These are phyloP conservation scores for Metridium senile DNA, from an alignment of 92 coral and sea anemone species.

Conservation along the genomic window DNA sequence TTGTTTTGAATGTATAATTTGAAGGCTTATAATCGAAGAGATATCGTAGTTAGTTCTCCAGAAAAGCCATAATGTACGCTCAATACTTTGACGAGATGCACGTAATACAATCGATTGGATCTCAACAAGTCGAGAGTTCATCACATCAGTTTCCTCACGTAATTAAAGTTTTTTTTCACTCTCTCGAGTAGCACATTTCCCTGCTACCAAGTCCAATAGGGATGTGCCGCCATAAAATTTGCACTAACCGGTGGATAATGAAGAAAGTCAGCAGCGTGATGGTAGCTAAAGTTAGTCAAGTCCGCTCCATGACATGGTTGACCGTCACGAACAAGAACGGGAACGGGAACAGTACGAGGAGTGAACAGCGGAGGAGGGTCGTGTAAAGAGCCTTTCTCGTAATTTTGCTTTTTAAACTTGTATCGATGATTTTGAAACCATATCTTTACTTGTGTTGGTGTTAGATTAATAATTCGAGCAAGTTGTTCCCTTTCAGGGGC, in stretches of 20 bases:
- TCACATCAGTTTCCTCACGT: slow-evolving; percentile 50
- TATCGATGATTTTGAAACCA: slow-evolving; percentile 99
- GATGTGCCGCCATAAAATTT: slow-evolving; percentile 70
- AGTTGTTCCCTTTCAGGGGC: slow-evolving; percentile 99
- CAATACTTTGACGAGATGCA: slow-evolving; percentile 37
- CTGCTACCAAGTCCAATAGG: slow-evolving; percentile 82
- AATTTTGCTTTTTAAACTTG: slow-evolving; percentile 97
- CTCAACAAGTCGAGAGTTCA: slow-evolving; percentile 50
- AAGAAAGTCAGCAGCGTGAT: slow-evolving; percentile 79
- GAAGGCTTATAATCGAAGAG: slow-evolving; percentile 16
- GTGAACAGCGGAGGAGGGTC: slow-evolving; percentile 86
- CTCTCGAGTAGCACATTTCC: slow-evolving; percentile 30
- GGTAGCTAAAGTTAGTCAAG: slow-evolving; percentile 77
- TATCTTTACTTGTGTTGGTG: slow-evolving; percentile 98
- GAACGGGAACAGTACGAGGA: slow-evolving; percentile 91
- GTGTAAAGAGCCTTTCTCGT: slow-evolving; percentile 74
- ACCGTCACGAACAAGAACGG: slow-evolving; percentile 89
- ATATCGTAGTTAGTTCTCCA: slow-evolving; percentile 16
- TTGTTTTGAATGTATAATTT: neutral
- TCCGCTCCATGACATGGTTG: slow-evolving; percentile 82
- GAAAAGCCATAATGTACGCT: slow-evolving; percentile 22
- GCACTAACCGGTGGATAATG: slow-evolving; percentile 86
- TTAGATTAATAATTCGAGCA: slow-evolving; percentile 90
- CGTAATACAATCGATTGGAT: slow-evolving; percentile 40
- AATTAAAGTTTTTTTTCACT: slow-evolving; percentile 26